phyloP scores from a whole-genome alignment of 2,888 invertebrate genomes.

The Gisinianus flammeolus region DNA sequence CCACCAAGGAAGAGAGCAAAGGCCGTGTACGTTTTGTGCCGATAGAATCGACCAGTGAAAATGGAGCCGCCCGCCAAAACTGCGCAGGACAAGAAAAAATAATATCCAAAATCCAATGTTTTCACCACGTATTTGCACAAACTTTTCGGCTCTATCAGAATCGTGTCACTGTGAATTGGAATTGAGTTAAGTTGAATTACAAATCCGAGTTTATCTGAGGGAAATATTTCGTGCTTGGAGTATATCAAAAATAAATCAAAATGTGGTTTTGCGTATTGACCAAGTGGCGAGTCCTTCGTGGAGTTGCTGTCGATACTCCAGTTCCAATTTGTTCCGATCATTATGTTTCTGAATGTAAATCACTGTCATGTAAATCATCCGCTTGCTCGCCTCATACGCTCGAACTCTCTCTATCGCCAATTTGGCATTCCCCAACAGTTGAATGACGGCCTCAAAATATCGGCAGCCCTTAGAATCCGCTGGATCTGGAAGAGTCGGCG shows the following conservation, averaged over 20 bases:
- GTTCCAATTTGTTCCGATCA: background rate
- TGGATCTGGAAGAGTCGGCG: background rate
- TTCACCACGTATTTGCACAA: conserved; percentile 4
- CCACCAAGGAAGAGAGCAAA: conserved; percentile 13
- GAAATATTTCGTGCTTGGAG: background rate
- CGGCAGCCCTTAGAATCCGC: background rate
- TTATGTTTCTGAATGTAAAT: conserved; percentile 23
- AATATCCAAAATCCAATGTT: conserved; percentile 17
- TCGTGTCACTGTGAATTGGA: conserved; percentile 14
- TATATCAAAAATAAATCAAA: no score
- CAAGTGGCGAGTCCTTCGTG: background rate
- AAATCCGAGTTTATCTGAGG: no score
- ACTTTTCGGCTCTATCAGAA: conserved; percentile 18
- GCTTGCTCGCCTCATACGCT: conserved; percentile 4
- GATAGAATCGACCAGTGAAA: conserved; percentile 16
- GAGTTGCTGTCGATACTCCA: background rate
- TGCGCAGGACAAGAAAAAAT: conserved; percentile 8
- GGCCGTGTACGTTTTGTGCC: background rate
- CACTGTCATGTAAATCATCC: conserved; percentile 20
- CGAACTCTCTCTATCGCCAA: background rate
- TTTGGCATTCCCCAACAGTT: background rate
- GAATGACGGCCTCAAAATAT: conserved; percentile 25
- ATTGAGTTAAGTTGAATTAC: no score
- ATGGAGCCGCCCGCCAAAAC: background rate
- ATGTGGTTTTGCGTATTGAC: no score